These are phyloP conservation scores for Anthopleura sola DNA, from an alignment of 64 coral and sea anemone species.

Conservation along the genomic window DNA sequence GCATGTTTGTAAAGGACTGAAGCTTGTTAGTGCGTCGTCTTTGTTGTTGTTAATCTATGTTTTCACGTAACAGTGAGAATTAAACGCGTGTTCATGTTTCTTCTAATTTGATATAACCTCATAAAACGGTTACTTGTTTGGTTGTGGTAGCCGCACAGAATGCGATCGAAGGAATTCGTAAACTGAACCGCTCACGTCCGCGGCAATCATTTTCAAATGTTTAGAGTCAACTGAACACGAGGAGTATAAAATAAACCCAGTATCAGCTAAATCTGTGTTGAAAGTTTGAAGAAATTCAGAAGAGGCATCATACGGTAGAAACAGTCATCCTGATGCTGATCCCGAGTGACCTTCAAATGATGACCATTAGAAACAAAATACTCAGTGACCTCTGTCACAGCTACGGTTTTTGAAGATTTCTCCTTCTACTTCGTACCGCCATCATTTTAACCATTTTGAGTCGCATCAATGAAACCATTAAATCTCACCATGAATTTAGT, in stretches of 20 bases:
- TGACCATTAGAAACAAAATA: conserved; percentile 35
- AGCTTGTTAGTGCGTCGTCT: conserved; percentile 1
- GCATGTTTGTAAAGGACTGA: conserved; percentile 9
- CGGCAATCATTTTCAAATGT: conserved; percentile 9
- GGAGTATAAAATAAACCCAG: conserved; percentile 20
- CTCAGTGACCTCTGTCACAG: conserved; percentile 24
- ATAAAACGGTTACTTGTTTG: background rate
- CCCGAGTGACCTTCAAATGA: conserved; percentile 33
- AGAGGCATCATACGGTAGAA: conserved; percentile 29
- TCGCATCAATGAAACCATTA: conserved; percentile 21
- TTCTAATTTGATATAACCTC: background rate
- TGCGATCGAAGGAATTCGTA: conserved; percentile 25
- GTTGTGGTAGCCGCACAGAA: background rate
- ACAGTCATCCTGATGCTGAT: conserved; percentile 24
- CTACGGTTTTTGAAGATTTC: conserved; percentile 13
- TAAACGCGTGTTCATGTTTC: background rate
- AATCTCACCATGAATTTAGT: conserved; percentile 32
- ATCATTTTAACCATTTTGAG: conserved; percentile 10
- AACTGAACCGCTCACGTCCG: conserved; percentile 5
- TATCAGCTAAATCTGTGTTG: conserved; percentile 45
- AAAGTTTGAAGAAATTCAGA: conserved; percentile 36
- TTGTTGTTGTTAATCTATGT: conserved; percentile 2
- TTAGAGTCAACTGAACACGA: conserved; percentile 1
- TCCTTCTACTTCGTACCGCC: background rate
- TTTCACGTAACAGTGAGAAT: conserved; percentile 11